Evolutionary conservation across 1,140 invertebrate genomes (phyloP), one percentile per base, ranked within the genome.

Genomic region (Mylabris phalerata): DNA sequence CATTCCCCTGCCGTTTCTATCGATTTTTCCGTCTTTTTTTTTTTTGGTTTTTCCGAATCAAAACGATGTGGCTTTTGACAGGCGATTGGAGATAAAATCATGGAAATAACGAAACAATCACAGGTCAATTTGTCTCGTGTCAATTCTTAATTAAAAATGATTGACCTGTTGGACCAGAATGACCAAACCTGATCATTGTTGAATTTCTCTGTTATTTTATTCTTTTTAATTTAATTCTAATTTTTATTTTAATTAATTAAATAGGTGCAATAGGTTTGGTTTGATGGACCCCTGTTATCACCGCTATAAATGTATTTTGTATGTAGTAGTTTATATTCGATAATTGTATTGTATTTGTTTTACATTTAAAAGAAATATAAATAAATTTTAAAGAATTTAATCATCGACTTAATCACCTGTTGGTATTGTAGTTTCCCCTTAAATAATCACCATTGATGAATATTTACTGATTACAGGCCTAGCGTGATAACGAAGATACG

Each of bases 281-380:
- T 51, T 48, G 50, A 54, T 49, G 58, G 49, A 54, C 58, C 58
- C 58, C 51, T 55, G 58, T 60, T 59, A 45, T 50, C 58, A 60
- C 51, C 52, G 58, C 58, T 60, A 41, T 60, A 52, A 47, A 60
- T 60, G 58, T 60, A 54, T 45, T 54, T 50, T 54, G 32, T 54
- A 54, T 54, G 51, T 54, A 54, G 51, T 55, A 60, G 58, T 60
- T 54, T 51, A 32, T 32, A 26, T 49, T 55, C 11, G 41, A 55
- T 42, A 41, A 60, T 48, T 60, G 51, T 60, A 55, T 55, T 55
- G 26, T 43, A 60, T 55, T 46, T 54, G 41, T 55, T 60, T 50
- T 60, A 54, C 52, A 42, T 60, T 54, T 55, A 60, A 60, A 60
- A 32, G 7, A 32, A 5, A 32, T 32, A 32, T 32, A 7, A 32